phyloP scores from a whole-genome alignment of 2,113 vertebrate genomes.

The Verasper variegatus region DNA sequence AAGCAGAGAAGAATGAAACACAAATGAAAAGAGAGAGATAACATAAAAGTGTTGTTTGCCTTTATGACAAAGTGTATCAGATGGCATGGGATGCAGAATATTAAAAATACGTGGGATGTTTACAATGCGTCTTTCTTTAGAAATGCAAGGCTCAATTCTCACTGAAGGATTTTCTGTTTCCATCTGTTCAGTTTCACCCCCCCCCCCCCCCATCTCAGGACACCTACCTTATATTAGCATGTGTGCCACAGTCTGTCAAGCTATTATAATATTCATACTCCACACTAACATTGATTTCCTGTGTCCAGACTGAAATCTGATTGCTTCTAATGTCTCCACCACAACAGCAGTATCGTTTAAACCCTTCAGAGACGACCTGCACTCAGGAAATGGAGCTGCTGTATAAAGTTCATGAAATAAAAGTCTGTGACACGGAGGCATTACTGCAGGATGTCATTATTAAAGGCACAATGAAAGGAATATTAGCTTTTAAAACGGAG shows the following conservation, averaged over 20 bases:
- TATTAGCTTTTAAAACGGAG: slow-evolving; percentile 7
- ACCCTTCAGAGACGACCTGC: slow-evolving; percentile 12
- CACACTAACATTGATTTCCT: slow-evolving; percentile 55
- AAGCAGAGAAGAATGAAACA: slow-evolving; percentile 3
- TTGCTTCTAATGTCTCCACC: too few species aligned
- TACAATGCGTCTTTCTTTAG: neutral
- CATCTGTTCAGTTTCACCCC: neutral
- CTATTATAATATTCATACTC: slow-evolving; percentile 2
- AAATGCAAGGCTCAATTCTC: neutral
- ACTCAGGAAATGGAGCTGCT: slow-evolving; percentile 12
- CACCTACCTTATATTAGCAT: slow-evolving; percentile 19
- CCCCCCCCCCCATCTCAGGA: neutral
- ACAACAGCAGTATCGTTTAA: slow-evolving; percentile 16
- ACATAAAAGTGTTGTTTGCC: neutral
- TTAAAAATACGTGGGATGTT: slow-evolving; percentile 21
- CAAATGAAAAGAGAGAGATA: slow-evolving; percentile 8
- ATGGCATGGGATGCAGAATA: slow-evolving; percentile 7
- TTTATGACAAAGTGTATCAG: slow-evolving; percentile 6
- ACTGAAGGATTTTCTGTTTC: neutral
- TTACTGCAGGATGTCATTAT: neutral
- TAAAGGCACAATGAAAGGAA: neutral
- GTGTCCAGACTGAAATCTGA: slow-evolving; percentile 6
- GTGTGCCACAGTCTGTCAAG: neutral
- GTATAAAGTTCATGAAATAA: slow-evolving; percentile 16
- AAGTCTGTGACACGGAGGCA: neutral